Conservation (phyloP, 2,888 invertebrate species). For the Eubasilissa splendida region DNA sequence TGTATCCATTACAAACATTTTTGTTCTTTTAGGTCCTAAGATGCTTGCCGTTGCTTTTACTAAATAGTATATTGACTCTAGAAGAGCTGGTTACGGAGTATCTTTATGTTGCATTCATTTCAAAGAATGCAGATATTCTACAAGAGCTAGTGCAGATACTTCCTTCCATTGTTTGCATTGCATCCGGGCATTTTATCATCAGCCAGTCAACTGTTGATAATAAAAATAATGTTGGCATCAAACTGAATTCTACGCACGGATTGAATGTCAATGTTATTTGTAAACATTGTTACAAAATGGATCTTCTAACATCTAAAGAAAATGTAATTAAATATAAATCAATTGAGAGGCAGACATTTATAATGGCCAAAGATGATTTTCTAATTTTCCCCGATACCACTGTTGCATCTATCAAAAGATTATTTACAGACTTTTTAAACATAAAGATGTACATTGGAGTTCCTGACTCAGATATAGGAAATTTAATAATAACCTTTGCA, state of each 20-base stretch:
- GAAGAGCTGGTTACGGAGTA: slow-evolving; percentile 68
- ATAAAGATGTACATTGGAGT: slow-evolving; percentile 63
- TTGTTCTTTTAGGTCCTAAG: slow-evolving; percentile 65
- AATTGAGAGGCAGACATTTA: slow-evolving; percentile 58
- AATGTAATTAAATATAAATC: slow-evolving; percentile 56
- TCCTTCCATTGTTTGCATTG: slow-evolving; percentile 65
- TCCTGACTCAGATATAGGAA: slow-evolving; percentile 63
- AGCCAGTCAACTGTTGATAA: slow-evolving; percentile 17
- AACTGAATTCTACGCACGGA: slow-evolving; percentile 51
- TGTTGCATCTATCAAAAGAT: slow-evolving; percentile 58
- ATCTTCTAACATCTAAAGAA: slow-evolving; percentile 51
- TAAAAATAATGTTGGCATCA: slow-evolving; percentile 25
- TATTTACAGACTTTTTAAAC: slow-evolving; percentile 68
- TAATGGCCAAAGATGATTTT: slow-evolving; percentile 57
- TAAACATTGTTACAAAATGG: slow-evolving; percentile 64
- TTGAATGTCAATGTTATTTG: slow-evolving; percentile 64
- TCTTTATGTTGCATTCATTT: slow-evolving; percentile 66
- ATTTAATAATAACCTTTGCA: slow-evolving; percentile 63
- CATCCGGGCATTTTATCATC: slow-evolving; percentile 59
- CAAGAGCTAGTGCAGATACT: slow-evolving; percentile 62
- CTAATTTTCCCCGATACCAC: slow-evolving; percentile 17
- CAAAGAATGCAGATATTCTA: slow-evolving; percentile 64
- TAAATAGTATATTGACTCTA: slow-evolving; percentile 64
- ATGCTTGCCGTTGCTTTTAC: slow-evolving; percentile 64
- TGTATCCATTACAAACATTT: not conserved